phyloP scores from a whole-genome alignment of 2,113 vertebrate genomes.

The Petaurus breviceps region DNA sequence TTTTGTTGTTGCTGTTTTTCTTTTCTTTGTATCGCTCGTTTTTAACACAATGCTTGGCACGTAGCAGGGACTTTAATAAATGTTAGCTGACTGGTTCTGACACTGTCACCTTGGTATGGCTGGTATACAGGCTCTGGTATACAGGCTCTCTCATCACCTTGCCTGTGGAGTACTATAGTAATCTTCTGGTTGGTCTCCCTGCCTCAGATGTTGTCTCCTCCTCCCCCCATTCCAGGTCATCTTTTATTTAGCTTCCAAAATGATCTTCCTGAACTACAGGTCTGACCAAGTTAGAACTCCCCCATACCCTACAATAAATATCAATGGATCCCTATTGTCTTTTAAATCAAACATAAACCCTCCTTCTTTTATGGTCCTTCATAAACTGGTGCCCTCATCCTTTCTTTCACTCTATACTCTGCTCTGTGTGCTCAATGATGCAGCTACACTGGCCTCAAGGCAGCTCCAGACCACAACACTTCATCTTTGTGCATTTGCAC shows the following conservation, averaged over 20 bases:
- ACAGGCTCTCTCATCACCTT: background rate
- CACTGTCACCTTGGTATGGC: no score
- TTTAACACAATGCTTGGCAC: no score
- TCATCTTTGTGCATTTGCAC: background rate
- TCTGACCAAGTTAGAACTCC: background rate
- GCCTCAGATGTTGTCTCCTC: background rate
- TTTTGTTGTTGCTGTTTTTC: background rate
- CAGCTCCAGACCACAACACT: background rate
- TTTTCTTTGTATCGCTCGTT: background rate
- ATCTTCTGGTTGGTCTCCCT: background rate
- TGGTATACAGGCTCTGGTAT: no score
- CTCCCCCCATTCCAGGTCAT: background rate
- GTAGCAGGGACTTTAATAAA: background rate
- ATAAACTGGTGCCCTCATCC: background rate
- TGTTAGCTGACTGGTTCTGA: background rate
- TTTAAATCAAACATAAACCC: background rate
- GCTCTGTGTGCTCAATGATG: background rate
- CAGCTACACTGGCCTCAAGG: background rate
- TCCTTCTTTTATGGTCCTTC: background rate
- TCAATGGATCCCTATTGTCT: background rate
- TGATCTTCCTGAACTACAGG: background rate
- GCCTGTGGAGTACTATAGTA: background rate
- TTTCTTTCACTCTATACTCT: background rate
- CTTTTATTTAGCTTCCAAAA: background rate
- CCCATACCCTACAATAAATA: background rate